A percentile compares a stretch with the other conserved stretches of the same genome.
These are phyloP conservation scores for Agrotis clavis DNA, from an alignment of 2,888 invertebrate species.

Conservation along the genomic window DNA sequence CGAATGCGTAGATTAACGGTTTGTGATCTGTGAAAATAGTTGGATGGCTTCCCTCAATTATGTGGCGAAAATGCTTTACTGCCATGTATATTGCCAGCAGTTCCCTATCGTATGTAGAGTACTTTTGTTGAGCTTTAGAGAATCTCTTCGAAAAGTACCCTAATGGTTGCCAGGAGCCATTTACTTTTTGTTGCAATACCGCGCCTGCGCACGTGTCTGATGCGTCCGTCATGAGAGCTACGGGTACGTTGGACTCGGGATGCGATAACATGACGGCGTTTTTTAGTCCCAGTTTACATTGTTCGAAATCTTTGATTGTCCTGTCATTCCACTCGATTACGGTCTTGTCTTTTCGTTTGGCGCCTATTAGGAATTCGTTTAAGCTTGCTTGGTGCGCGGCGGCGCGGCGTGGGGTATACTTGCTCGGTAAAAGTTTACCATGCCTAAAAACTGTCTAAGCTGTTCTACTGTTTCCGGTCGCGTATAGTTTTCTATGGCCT, in stretches of 20 bases:
- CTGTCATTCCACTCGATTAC: no score
- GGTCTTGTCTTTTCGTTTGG: no score
- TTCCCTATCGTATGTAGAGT: background rate
- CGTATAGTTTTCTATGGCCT: no score
- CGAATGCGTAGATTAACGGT: background rate
- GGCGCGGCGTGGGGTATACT: no score
- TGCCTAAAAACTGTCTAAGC: no score
- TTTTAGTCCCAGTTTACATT: background rate
- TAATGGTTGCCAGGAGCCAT: background rate
- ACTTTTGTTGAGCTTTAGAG: background rate
- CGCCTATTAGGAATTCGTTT: no score
- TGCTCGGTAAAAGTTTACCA: no score
- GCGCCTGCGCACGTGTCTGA: background rate
- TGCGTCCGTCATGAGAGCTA: background rate
- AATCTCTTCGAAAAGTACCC: background rate
- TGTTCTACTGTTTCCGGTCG: no score
- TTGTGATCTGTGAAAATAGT: constrained; percentile 1
- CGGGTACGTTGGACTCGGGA: background rate
- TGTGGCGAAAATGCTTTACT: background rate
- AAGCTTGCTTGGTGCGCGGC: no score
- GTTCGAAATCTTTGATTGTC: background rate
- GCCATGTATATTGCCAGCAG: background rate
- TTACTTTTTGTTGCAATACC: background rate
- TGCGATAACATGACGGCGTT: background rate
- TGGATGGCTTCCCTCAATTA: background rate